Evolutionary conservation across 1,140 invertebrate species (phyloP).

Genomic region (Drosophila repletoides): DNA sequence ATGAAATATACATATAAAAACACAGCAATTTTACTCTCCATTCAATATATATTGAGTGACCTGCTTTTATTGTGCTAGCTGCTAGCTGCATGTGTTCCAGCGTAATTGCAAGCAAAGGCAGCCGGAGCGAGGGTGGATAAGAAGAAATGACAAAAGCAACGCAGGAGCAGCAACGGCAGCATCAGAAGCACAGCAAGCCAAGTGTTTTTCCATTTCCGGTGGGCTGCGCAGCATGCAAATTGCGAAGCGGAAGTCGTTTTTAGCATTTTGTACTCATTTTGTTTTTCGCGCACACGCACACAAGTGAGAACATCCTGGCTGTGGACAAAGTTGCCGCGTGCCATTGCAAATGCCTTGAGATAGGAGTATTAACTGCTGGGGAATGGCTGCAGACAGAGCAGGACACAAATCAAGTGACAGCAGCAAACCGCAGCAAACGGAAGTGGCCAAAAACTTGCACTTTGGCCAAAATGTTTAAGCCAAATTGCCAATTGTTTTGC

Average conservation of each 20-base stretch:
- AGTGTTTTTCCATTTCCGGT: slow-evolving; percentile 79
- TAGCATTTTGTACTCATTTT: slow-evolving; percentile 77
- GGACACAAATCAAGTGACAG: slow-evolving; percentile 65
- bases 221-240: slow-evolving; percentile 69
- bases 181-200: slow-evolving; percentile 52
- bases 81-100: slow-evolving; percentile 66
- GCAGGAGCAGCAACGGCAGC: not conserved
- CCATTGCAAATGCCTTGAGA: slow-evolving; percentile 63
- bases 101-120: slow-evolving; percentile 65
- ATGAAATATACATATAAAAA: slow-evolving; percentile 65
- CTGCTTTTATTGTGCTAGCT: slow-evolving; percentile 27
- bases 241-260: slow-evolving; percentile 70
- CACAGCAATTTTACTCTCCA: not conserved
- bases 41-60: slow-evolving; percentile 62
- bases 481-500: slow-evolving; percentile 71
- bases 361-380: slow-evolving; percentile 57
- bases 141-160: not conserved
- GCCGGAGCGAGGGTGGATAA: not conserved
- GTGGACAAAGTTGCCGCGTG: slow-evolving; percentile 65
- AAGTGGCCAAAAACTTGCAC: slow-evolving; percentile 72
- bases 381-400: slow-evolving; percentile 28
- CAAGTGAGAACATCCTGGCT: slow-evolving; percentile 69
- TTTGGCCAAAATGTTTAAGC: slow-evolving; percentile 65
- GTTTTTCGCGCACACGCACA: slow-evolving; percentile 59
- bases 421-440: slow-evolving; percentile 52